These are phyloP conservation scores for Aptenodytes patagonicus DNA, from an alignment of 2,113 vertebrate genomes.

Conservation along the genomic window DNA sequence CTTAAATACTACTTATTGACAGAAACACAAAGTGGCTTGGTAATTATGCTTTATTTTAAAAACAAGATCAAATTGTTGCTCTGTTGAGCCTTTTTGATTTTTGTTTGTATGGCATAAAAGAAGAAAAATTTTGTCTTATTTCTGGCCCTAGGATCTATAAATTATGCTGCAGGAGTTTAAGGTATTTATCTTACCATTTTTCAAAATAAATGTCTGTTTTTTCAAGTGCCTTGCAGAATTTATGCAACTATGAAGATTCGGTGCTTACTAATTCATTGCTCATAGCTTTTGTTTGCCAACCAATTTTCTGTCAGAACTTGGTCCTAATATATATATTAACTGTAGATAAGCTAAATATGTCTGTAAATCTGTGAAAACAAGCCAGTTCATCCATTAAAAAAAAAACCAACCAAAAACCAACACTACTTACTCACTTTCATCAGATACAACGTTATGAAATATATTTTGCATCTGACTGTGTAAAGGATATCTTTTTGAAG, in stretches of 20 bases:
- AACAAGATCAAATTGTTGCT: not conserved
- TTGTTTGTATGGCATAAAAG: not conserved
- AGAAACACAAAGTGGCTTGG: not conserved
- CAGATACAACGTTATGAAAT: not conserved
- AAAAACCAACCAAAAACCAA: not conserved
- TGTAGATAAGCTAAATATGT: not conserved
- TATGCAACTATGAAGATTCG: not conserved
- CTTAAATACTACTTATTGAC: not conserved
- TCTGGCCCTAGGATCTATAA: not conserved
- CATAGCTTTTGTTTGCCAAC: not conserved
- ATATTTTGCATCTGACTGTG: not conserved
- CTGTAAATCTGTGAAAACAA: not conserved
- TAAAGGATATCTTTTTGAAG: not conserved
- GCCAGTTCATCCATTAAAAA: not conserved
- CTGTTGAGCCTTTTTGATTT: not conserved
- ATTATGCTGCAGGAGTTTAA: not conserved
- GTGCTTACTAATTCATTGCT: conserved; percentile 11
- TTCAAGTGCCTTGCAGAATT: not conserved
- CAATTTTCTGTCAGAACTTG: not conserved
- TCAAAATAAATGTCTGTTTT: not conserved
- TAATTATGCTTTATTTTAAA: not conserved
- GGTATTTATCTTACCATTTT: not conserved
- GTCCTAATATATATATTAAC: not conserved
- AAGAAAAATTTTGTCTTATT: not conserved
- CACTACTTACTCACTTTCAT: not conserved